These are phyloP conservation scores for Poeciliopsis presidionis DNA, from an alignment of 2,797 vertebrate genomes.

Conservation along the genomic window DNA sequence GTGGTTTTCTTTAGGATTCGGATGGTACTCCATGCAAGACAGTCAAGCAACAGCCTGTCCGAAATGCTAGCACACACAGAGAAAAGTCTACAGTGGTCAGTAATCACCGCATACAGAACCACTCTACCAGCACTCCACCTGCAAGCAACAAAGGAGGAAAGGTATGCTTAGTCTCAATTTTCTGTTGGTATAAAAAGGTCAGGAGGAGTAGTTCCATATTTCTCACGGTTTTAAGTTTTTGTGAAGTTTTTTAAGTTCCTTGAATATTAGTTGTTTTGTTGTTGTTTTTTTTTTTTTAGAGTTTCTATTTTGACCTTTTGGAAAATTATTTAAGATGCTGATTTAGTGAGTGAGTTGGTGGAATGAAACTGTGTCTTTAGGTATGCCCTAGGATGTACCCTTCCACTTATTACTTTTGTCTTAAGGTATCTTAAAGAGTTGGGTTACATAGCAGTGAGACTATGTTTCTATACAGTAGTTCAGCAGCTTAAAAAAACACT, in stretches of 20 bases:
- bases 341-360: neutral
- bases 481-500: neutral
- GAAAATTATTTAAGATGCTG: neutral
- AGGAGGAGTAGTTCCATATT: neutral
- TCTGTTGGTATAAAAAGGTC: neutral
- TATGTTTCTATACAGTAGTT: neutral
- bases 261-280: neutral
- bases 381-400: neutral
- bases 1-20: constrained; percentile 85
- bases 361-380: neutral
- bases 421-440: neutral
- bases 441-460: neutral
- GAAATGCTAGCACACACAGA: constrained; percentile 82
- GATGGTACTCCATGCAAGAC: constrained; percentile 96
- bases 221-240: neutral
- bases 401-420: neutral
- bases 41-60: constrained; percentile 89
- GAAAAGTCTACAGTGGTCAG: constrained; percentile 81
- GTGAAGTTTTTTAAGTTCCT: neutral
- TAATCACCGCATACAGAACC: constrained; percentile 84
- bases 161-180: constrained; percentile 74
- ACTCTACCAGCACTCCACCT: constrained; percentile 83
- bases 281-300: neutral
- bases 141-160: constrained; percentile 90
- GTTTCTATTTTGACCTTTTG: neutral